Base-by-base conservation (phyloP, 2,113 vertebrate species). In the Gavialis gangeticus region DNA sequence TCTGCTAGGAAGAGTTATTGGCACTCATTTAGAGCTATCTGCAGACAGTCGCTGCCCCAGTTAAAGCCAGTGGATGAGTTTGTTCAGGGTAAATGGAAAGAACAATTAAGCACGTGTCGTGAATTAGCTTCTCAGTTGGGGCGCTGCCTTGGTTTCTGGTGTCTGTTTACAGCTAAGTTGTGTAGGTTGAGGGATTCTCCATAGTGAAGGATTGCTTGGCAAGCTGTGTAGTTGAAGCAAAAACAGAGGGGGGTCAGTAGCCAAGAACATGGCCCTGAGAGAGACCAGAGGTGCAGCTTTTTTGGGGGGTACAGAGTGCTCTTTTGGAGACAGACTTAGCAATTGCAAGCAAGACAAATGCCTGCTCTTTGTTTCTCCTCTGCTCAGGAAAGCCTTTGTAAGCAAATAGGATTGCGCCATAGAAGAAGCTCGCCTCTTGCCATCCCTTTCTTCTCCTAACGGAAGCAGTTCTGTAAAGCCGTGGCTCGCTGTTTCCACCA, bases 1-100 rank as follows among this genome's bases (percentile, higher is more conserved):
- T 62, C 60, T 1, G 67, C 21, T 14, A 1, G 34, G 6, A 56
- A 5, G 76, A 2, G 6, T 16, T 1, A 3, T 13, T n/a, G 59
- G 28, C 67, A 9, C 69, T 55, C 5, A 2, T 24, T 21, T 22
- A 16, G 63, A 37, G 30, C 8, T 6, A 1, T n/a, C 64, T 25
- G 28, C 24, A 4, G 79, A 24, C 21, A 3, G 21, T 54, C 59
- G 28, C 34, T 17, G 30, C 30, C 18, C 66, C 18, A n/a, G 21
- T 69, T 34, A 69, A 69, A 69, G 66, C 18, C 30, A 4, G 14
- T 4, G 12, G 67, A 21, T 71, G 21, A 22, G 67, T 19, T 12
- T 12, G 34, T 13, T 71, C 34, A 37, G 34, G 67, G 3, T 19
- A 71, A 71, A 46, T 14, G 67, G 34, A 11, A 71, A 12, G 67